These are phyloP conservation scores for Trichopria drosophilae DNA, from an alignment of 2,888 invertebrate genomes.

Conservation along the genomic window DNA sequence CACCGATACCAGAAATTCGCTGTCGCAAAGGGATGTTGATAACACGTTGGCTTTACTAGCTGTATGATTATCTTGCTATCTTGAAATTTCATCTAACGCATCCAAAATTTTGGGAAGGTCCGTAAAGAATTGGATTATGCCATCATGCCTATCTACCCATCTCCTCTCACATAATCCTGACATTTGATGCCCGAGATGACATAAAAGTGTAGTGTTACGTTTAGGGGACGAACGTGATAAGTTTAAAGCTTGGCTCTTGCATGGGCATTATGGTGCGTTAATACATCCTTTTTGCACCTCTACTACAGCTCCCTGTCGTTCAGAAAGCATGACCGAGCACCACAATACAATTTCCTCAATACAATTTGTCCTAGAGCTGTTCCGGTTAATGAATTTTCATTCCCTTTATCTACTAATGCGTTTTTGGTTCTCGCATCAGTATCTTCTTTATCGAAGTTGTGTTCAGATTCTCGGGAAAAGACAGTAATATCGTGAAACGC, in stretches of 20 bases:
- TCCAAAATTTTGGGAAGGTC: constrained; percentile 11
- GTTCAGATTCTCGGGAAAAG: not conserved
- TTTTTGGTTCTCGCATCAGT: not conserved
- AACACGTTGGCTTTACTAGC: constrained; percentile 5
- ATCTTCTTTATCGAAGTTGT: not conserved
- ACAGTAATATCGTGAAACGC: constrained; percentile 7
- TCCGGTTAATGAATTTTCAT: not conserved
- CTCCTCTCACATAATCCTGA: constrained; percentile 16
- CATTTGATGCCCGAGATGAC: not conserved
- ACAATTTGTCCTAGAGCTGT: constrained; percentile 14
- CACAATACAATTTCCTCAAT: not conserved
- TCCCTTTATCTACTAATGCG: not conserved
- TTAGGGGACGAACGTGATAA: constrained; percentile 12
- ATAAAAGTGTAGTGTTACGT: not conserved
- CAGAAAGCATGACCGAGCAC: constrained; percentile 20
- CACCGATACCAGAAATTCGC: constrained; percentile 14
- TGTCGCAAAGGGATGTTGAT: not conserved
- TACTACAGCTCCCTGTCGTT: constrained; percentile 17
- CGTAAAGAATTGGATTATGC: constrained; percentile 1
- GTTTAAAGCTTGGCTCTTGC: constrained; percentile 25
- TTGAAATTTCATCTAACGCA: constrained; percentile 3
- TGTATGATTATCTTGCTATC: not conserved
- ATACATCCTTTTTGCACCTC: constrained; percentile 15
- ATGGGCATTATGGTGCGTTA: constrained; percentile 18
- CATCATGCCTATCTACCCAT: constrained; percentile 19